Evolutionary conservation across 2,113 vertebrate genomes (phyloP), one percentile per base, ranked within the genome.

Genomic region (Mus spicilegus): DNA sequence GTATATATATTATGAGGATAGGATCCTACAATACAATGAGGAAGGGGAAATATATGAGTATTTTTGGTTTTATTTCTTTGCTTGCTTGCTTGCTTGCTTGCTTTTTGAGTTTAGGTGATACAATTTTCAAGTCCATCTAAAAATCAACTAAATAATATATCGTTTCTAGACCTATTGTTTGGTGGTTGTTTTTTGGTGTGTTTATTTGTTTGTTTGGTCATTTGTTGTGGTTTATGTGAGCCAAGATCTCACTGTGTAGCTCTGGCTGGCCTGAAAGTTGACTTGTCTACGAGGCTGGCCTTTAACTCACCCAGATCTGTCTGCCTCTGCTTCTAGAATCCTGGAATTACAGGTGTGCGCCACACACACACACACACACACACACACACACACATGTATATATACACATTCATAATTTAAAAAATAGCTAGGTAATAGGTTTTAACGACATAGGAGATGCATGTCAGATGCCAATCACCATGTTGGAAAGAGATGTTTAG

Each of bases 121-220:
- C 9, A 65, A 42, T 46, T 84, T 65, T 26, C 26, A 63, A 46
- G 7, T 30, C 26, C 39, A 85, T 30, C 8, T 8, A 42, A 42
- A 33, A 92, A 65, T 77, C 86, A 93, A 65, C 28, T 87, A 93
- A 89, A 39, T 13, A 75, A 89, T 69, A 56, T 89, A 28, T 70
- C 85, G 10, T 75, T 33, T 51, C 26, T 33, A 49, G 7, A 17
- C 56, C 49, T 82, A 84, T 12, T 39, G 24, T 85, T 46, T n/a
- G 19, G 14, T 42, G 28, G 56, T 61, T 65, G 10, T 1, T 19
- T 63, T 63, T 65, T 14, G 39, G 24, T 65, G 14, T 30, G 39
- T 84, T 28, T 84, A 16, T 54, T 36, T 78, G 20, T 16, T 28
- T 42, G 8, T 17, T 26, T 26, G 39, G 22, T 30, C 63, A 28